Evolutionary conservation across 30 jellyfish, hydroid and myxozoan species (phyloP), one percentile per base, ranked within the genome.

Genomic region (Aurelia aurita complex sp. Pacific): DNA sequence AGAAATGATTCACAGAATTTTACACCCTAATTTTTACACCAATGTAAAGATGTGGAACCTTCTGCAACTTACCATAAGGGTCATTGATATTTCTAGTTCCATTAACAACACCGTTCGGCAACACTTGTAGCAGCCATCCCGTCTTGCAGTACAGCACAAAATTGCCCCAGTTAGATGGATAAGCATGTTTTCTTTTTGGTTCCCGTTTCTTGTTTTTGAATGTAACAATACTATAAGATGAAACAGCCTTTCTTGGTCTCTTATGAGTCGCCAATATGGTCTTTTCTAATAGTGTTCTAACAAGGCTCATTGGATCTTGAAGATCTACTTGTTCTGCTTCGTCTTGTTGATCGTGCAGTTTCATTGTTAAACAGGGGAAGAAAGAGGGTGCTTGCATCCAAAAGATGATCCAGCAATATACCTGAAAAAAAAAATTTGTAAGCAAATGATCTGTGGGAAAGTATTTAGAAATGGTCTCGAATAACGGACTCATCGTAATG

Each of bases 101-200:
- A 53, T 75, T 76, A 73, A 89, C 97, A 6, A 19, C 69, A 2
- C 97, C 97, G 59, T 73, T 63, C 2, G 93, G 89, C 63, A 67
- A 34, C 5, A 89, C 69, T 59, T 89, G 89, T 51, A 89, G 78
- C 66, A 81, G 67, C 85, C 85, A 89, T 3, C 97, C 97, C 11
- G 89, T 89, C 70, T 67, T 54, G 81, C 97, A 67, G 67, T 81
- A 76, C 46, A 89, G 74, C 73, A 64, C 33, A 42, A 81, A 62
- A 15, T 63, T 76, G 40, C 90, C 84, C 88, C 92, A 62, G 79
- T 66, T 81, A 7, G 97, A 68, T 66, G 97, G 97, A 64, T 74
- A 85, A 10, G 33, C 33, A 64, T 84, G 19, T 55, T 66, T 29
- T 14, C 81, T 38, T 50, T 54, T 80, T 52, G 51, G 73, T 13